These are phyloP conservation scores for Leptopilina boulardi DNA, from an alignment of 1,140 invertebrate genomes.

Conservation along the genomic window DNA sequence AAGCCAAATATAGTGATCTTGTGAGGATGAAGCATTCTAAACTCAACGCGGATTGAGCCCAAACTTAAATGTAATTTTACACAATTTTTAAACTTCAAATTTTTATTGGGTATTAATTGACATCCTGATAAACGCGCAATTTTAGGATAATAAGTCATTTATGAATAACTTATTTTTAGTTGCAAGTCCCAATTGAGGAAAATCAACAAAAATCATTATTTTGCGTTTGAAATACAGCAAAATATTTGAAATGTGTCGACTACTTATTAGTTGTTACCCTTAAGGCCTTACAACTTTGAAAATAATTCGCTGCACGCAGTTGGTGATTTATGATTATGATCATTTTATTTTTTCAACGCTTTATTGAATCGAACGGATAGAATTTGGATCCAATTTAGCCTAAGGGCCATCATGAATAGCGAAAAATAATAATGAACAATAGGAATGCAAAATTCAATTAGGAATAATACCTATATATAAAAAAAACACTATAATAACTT, in stretches of 20 bases:
- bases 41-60: too few relatives aligned
- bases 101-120: too few relatives aligned
- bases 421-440: neutral
- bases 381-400: neutral
- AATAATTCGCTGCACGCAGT: neutral
- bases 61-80: too few relatives aligned
- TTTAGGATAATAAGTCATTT: too few relatives aligned
- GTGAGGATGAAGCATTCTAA: constrained; percentile 1
- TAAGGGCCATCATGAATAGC: constrained; percentile 3
- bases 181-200: neutral
- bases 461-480: neutral
- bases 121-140: too few relatives aligned
- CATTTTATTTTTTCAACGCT: neutral
- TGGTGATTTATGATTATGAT: neutral
- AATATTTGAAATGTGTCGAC: neutral
- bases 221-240: neutral
- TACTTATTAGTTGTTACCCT: neutral
- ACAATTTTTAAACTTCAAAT: too few relatives aligned
- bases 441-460: neutral
- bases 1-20: constrained; percentile 35
- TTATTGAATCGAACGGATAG: neutral
- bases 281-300: neutral
- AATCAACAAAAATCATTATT: neutral
- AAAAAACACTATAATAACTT: neutral
- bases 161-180: too few relatives aligned